Base-by-base conservation (phyloP, 2,113 vertebrate species). In the Electrona antarctica region DNA sequence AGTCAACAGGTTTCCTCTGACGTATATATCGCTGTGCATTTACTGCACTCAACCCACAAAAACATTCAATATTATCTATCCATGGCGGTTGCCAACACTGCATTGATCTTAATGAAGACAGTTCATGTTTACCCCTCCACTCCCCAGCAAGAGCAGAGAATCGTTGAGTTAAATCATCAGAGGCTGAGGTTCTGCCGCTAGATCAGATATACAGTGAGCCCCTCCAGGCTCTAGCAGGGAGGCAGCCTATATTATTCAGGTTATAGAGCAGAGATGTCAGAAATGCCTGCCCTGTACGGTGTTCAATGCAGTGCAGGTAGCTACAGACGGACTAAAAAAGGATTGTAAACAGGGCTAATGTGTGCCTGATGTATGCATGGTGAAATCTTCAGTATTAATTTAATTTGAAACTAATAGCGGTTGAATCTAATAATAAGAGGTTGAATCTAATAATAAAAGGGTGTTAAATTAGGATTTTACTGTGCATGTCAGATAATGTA, bases 181-280 rank as follows among this genome's bases (percentile, higher is more conserved):
- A 81, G 60, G 70, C 71, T 12, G 67, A 47, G 71, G 14, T 47
- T 67, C 33, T 41, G 33, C 33, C 78, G 7, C 14, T 14, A 21
- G 55, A 84, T 88, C 73, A 72, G 65, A 79, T 73, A 47, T 48
- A 33, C 72, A 60, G 49, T 80, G 64, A 70, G 84, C 83, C 77
- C 69, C 64, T 70, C 72, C 64, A 76, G 71, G 65, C 69, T 80
- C 28, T 78, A 55, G 74, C 82, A 78, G 63, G 15, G 71, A 82
- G 74, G 77, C 75, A 60, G 78, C 63, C 69, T 84, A 83, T 82
- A 83, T 87, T 41, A 41, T 41, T 91, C 82, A 87, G 78, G 45
- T 64, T 58, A 8, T 41, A 7, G 45, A 77, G 71, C 72, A 83
- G 62, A 85, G 70, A 73, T 54, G 45, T 64, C 28, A 47, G 61